Evolutionary conservation across 2,888 invertebrate genomes (phyloP), one percentile per base, ranked within the genome.

Genomic region (Athalia circularis): DNA sequence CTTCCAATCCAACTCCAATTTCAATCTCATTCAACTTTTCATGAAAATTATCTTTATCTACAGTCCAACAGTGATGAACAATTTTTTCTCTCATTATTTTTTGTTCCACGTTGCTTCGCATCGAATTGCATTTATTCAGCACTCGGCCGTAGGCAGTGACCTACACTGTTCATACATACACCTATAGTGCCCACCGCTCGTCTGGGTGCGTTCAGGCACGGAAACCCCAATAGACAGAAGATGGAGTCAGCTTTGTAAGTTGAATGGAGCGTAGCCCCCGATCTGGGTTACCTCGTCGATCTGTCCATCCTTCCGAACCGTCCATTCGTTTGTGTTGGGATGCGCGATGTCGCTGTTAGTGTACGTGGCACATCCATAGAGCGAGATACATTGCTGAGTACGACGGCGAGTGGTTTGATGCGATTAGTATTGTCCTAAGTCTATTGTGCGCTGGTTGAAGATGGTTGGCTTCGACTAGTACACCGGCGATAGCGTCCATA

Each of bases 391-490:
- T 11, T 64, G 43, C 29, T 48, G 13, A 8, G 80, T 81, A 79
- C 77, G 77, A 79, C 81, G 65, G 75, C 80, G 82, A 81, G 83
- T 80, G 83, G 83, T 84, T 83, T 86, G 84, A 86, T 86, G 85
- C 85, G 86, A 86, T 85, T 86, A 86, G 84, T 84, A 86, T 86
- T 86, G 85, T 86, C 85, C 83, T 81, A 83, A 82, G 81, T 83
- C 82, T 81, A 84, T 84, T 84, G 83, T 84, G 81, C 81, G 78
- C 82, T 83, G 84, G 83, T 29, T 29, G 29, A 83, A 84, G 84
- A 85, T 85, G 85, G 83, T 83, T 80, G 82, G 84, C 82, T 82
- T 82, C 81, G 64, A 75, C 62, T 47, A 62, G 50, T 62, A 75
- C 64, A 75, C 75, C 75, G 79, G 79, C 80, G 83, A 82, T 83